Conservation (phyloP, 1,140 invertebrate genomes). For the Drosophila sp. region DNA sequence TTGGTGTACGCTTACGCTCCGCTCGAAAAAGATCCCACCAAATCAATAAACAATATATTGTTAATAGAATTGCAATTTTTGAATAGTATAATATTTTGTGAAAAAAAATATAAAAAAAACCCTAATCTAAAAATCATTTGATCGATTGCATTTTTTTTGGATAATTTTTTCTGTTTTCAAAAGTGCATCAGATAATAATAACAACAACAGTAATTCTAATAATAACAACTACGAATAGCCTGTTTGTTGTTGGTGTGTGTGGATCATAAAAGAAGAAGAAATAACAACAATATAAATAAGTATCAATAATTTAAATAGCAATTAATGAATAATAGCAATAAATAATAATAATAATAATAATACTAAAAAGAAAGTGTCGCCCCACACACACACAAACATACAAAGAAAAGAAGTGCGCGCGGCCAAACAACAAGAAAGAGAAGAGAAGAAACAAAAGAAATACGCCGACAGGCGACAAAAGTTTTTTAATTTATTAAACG, state of each 20-base stretch:
- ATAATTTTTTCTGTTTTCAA: constrained; percentile 5
- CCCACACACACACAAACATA: constrained; percentile 1
- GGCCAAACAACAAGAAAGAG: constrained; percentile 17
- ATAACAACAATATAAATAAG: not conserved
- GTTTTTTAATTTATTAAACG: constrained; percentile 34
- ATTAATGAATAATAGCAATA: constrained; percentile 8
- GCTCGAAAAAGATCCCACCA: not conserved
- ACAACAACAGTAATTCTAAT: not conserved
- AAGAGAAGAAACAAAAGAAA: constrained; percentile 24
- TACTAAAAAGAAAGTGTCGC: constrained; percentile 17
- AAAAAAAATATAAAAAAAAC: not conserved
- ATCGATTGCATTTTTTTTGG: not conserved
- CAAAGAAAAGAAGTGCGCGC: constrained; percentile 6
- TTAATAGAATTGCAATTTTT: not conserved
- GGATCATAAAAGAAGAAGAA: not conserved
- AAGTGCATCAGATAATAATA: not conserved
- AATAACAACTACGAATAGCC: not conserved
- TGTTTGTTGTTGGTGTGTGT: constrained; percentile 4
- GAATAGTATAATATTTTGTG: not conserved
- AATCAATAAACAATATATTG: constrained; percentile 8
- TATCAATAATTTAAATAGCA: constrained; percentile 3
- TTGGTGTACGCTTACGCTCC: constrained; percentile 5
- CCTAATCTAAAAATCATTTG: not conserved
- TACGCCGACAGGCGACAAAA: constrained; percentile 22
- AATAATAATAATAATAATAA: constrained; percentile 15